phyloP scores from a whole-genome alignment of 1,140 invertebrate species.

The Ceratina japonica region DNA sequence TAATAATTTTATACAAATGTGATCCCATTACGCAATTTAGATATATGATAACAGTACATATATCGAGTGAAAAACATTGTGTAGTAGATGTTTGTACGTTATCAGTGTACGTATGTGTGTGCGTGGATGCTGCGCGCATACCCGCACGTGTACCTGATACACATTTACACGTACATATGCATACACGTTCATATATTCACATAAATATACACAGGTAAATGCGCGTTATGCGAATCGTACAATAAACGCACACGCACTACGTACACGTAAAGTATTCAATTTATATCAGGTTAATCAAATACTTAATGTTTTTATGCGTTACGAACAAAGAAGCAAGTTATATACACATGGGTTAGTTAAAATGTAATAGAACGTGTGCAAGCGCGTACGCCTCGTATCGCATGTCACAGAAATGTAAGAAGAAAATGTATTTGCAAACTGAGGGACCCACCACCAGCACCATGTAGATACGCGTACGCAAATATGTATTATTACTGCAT shows the following conservation, averaged over 20 bases:
- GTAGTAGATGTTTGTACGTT: slow-evolving; percentile 40
- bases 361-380: slow-evolving; percentile 62
- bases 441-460: slow-evolving; percentile 46
- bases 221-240: not conserved
- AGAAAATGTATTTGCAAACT: slow-evolving; percentile 14
- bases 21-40: slow-evolving; percentile 48
- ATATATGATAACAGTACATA: slow-evolving; percentile 46
- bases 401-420: not conserved
- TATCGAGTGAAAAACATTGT: slow-evolving; percentile 51
- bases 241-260: slow-evolving; percentile 25
- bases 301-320: slow-evolving; percentile 78
- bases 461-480: slow-evolving; percentile 16
- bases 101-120: slow-evolving; percentile 41
- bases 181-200: slow-evolving; percentile 54
- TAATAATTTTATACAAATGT: slow-evolving; percentile 54
- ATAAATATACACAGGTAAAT: slow-evolving; percentile 51
- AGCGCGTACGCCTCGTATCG: slow-evolving; percentile 45
- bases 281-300: slow-evolving; percentile 72
- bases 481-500: not conserved
- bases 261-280: slow-evolving; percentile 59
- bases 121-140: slow-evolving; percentile 37
- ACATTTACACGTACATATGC: slow-evolving; percentile 47
- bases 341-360: slow-evolving; percentile 79
- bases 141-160: not conserved
- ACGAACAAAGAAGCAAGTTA: slow-evolving; percentile 79